A percentile compares a stretch with the other conserved stretches of the same genome.
These are phyloP conservation scores for Strigamia transsilvanica DNA, from an alignment of 2,888 invertebrate genomes.

Conservation along the genomic window DNA sequence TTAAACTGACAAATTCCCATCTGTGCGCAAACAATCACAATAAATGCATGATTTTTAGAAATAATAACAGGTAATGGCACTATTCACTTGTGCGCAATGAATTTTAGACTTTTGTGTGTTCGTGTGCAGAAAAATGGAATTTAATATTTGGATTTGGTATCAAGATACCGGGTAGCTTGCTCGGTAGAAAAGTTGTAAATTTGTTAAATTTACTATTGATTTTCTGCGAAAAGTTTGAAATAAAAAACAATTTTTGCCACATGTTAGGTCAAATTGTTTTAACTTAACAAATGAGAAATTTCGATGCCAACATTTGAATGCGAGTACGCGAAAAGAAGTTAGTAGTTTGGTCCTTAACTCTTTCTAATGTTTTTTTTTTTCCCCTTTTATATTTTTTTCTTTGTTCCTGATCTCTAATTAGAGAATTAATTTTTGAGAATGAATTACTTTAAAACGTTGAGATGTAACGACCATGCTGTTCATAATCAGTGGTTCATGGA, in stretches of 20 bases:
- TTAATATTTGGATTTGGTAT: no score
- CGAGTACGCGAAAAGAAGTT: neutral
- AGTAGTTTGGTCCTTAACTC: conserved; percentile 15
- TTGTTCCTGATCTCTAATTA: neutral
- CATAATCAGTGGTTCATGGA: conserved; percentile 30
- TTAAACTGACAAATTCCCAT: no score
- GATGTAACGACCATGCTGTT: conserved; percentile 26
- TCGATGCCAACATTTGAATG: neutral
- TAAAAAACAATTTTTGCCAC: neutral
- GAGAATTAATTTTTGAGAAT: conserved; percentile 30
- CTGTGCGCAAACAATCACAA: no score
- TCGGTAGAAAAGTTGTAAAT: no score
- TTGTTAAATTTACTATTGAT: no score
- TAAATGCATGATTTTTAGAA: no score
- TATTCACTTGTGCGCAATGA: no score
- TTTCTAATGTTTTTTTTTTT: neutral
- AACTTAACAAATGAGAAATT: neutral
- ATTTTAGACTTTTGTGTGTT: no score
- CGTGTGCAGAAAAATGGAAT: no score
- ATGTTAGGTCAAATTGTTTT: neutral
- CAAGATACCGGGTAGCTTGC: no score
- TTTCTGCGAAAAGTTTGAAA: no score
- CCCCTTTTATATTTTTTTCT: neutral
- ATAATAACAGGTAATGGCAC: no score
- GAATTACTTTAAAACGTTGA: conserved; percentile 23